A percentile compares a stretch with the other conserved stretches of the same genome.
Conservation (phyloP, 2,888 invertebrate genomes). For the Electrophaes corylata region DNA sequence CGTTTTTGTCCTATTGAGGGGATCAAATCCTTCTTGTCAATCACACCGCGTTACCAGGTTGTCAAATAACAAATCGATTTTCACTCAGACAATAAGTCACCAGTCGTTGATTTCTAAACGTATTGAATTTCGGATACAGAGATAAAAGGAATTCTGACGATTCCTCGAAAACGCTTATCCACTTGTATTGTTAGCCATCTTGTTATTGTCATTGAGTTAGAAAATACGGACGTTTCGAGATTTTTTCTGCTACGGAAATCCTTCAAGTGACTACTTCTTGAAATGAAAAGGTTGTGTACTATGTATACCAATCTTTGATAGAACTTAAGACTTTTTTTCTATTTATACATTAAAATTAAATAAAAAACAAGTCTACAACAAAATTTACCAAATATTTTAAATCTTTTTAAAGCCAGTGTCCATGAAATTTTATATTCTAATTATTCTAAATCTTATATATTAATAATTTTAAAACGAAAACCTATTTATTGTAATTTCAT, state of each 20-base stretch:
- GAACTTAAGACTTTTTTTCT: no score
- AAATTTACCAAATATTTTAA: no score
- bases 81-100: neutral
- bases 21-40: no score
- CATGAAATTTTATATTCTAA: no score
- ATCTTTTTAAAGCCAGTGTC: no score
- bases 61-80: neutral
- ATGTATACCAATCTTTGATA: no score
- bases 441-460: no score
- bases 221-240: slow-evolving; percentile 15
- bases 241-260: slow-evolving; percentile 6
- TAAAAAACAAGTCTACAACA: no score
- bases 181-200: slow-evolving; percentile 15
- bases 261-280: slow-evolving; percentile 2
- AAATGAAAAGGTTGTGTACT: neutral
- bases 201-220: slow-evolving; percentile 29
- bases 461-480: no score
- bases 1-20: no score
- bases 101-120: neutral
- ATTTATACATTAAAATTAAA: no score
- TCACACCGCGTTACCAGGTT: neutral
- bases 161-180: slow-evolving; percentile 11
- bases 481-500: no score
- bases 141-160: neutral
- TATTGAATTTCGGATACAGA: neutral